These are phyloP conservation scores for Pteromalus puparum DNA, from an alignment of 1,140 invertebrate genomes.

Conservation along the genomic window DNA sequence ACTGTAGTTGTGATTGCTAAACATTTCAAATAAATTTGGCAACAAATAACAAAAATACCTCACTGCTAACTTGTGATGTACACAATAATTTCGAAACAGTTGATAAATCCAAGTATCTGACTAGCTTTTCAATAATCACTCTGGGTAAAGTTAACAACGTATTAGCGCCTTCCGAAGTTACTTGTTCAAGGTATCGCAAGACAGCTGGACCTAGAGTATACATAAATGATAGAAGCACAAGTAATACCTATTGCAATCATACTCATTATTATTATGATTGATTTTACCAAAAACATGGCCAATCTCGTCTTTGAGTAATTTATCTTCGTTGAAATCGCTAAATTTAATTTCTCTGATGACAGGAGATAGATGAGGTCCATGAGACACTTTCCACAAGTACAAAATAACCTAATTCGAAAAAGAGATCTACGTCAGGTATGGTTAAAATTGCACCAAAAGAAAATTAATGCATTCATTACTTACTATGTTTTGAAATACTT, in stretches of 20 bases:
- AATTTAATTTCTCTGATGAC: conserved; percentile 57
- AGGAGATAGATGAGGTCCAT: conserved; percentile 69
- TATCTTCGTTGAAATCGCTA: conserved; percentile 64
- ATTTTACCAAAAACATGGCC: conserved; percentile 64
- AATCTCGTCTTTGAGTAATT: conserved; percentile 66
- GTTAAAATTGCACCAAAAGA: neutral
- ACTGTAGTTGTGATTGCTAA: neutral
- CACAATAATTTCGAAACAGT: conserved; percentile 67
- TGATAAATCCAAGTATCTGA: conserved; percentile 60
- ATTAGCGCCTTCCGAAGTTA: conserved; percentile 50
- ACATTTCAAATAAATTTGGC: neutral
- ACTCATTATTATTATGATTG: conserved; percentile 29
- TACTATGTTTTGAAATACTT: conserved; percentile 61
- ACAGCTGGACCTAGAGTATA: conserved; percentile 56
- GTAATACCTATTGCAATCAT: conserved; percentile 8
- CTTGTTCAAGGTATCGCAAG: conserved; percentile 55
- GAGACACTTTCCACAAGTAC: conserved; percentile 72
- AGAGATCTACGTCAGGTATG: neutral
- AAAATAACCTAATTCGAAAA: conserved; percentile 65
- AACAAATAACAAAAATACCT: conserved; percentile 60
- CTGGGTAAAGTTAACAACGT: conserved; percentile 61
- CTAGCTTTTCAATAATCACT: conserved; percentile 58
- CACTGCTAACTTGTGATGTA: conserved; percentile 64
- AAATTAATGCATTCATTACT: neutral
- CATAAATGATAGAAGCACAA: neutral